A percentile compares a stretch with the other conserved stretches of the same genome.
Evolutionary conservation across 2,888 invertebrate genomes (phyloP).

Genomic region (Odiellus spinosus): DNA sequence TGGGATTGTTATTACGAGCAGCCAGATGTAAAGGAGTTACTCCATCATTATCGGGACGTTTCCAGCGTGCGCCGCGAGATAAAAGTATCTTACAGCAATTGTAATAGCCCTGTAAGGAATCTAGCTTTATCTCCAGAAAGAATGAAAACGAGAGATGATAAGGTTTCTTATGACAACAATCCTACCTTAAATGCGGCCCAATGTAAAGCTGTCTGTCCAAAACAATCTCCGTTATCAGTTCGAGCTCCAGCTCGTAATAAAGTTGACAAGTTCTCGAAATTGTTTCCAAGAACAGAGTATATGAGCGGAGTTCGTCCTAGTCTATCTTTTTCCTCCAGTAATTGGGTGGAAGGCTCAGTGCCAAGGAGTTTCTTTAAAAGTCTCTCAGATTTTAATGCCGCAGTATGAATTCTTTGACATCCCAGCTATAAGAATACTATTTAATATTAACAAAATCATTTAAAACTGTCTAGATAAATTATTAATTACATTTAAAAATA

Average conservation of each 20-base stretch:
- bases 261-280: conserved; percentile 29
- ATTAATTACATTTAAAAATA: too few relatives aligned
- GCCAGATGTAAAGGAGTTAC: conserved; percentile 30
- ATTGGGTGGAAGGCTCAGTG: too few relatives aligned
- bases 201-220: conserved; percentile 30
- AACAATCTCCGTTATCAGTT: conserved; percentile 28
- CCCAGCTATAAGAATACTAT: too few relatives aligned
- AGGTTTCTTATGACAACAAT: too few relatives aligned
- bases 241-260: conserved; percentile 28
- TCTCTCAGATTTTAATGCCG: too few relatives aligned
- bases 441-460: too few relatives aligned
- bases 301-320: conserved; percentile 31
- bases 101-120: conserved; percentile 26
- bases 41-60: conserved; percentile 29
- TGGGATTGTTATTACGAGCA: conserved; percentile 29
- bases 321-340: conserved; percentile 27
- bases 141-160: too few relatives aligned
- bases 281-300: conserved; percentile 30
- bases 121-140: too few relatives aligned
- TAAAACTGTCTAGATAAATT: too few relatives aligned
- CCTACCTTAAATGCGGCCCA: conserved; percentile 32
- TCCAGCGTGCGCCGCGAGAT: conserved; percentile 27
- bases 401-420: too few relatives aligned
- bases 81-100: conserved; percentile 27
- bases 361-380: too few relatives aligned